Evolutionary conservation across 1,140 invertebrate species (phyloP), one percentile per base, ranked within the genome.

Genomic region (Cydia amplana): DNA sequence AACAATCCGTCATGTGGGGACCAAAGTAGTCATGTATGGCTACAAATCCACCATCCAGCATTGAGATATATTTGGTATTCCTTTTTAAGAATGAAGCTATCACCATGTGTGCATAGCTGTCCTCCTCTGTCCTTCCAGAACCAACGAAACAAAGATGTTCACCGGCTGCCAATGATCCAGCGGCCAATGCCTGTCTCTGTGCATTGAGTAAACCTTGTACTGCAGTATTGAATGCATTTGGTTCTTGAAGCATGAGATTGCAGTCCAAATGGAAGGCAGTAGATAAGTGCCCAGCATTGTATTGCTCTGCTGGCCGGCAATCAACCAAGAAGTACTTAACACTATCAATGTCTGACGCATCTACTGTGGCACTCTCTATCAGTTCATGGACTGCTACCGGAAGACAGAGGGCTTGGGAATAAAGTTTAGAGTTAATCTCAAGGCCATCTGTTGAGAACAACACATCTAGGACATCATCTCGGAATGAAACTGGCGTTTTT

Each of bases 211-310:
- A 93, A 0, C 98, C 98, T 93, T 99, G 97, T 32, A 99, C 98
- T 63, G 99, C 98, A 72, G 97, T 99, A 70, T 96, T 95, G 91
- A 99, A 99, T 46, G 98, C 96, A 78, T 96, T 95, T 12, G 98
- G 98, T 86, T 99, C 98, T 94, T 99, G 98, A 25, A 99, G 94
- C 97, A 99, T 99, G 94, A 99, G 94, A 93, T 98, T 98, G 85
- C 98, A 98, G 93, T 99, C 99, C 32, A 99, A 94, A 93, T 99
- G 99, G 94, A 99, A 99, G 60, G 99, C 98, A 70, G 98, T 99
- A 2, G 97, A 96, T 79, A 99, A 94, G 93, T 99, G 98, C 0
- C 99, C 99, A 78, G 96, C 96, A 93, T 99, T 99, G 87, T 99
- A 99, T 84, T 99, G 98, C 79, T 99, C 98, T 0, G 98, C 96